Base-by-base conservation (phyloP, 2,113 vertebrate species). In the Scomber japonicus region DNA sequence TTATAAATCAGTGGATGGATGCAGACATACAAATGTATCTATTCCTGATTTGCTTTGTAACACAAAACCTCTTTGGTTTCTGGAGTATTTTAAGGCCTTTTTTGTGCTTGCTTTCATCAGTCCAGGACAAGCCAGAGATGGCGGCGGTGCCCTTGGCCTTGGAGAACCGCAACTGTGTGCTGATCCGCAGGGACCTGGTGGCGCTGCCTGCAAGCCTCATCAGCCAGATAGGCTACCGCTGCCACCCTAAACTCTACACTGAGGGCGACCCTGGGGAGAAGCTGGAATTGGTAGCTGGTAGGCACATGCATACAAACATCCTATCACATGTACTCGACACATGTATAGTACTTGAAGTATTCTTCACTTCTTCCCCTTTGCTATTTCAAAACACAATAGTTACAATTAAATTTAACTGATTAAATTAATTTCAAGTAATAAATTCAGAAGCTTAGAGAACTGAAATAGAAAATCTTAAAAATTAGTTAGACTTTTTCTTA, bases 181-280 rank as follows among this genome's bases (percentile, higher is more conserved):
- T 99, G 87, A 97, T 99, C 82, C 97, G 98, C 5, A 94, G 98
- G 0, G 98, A 99, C 72, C 94, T 99, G 40, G 97, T 99, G 30
- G 97, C 98, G 0, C 96, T 99, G 57, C 98, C 98, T 0, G 98
- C 98, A 81, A 99, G 98, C 79, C 96, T 99, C 56, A 97, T 99
- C 95, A 99, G 97, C 87, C 98, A 99, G 89, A 99, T 99, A 0
- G 98, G 98, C 0, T 99, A 99, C 90, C 96, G 98, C n/a, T 99
- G 98, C 90, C 98, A 99, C 93, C 97, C 97, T 0, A 99, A 99
- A 51, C 98, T 99, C 81, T 99, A 99, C 94, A 97, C 97, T 0
- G 98, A 99, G 91, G 98, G 98, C 3, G 98, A 99, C 88, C 98
- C 98, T 0, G 98, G 98, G 8, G 98, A 99, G 83, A 99, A 99